These are phyloP conservation scores for Datnioides undecimradiatus DNA, from an alignment of 2,113 vertebrate genomes.

Conservation along the genomic window DNA sequence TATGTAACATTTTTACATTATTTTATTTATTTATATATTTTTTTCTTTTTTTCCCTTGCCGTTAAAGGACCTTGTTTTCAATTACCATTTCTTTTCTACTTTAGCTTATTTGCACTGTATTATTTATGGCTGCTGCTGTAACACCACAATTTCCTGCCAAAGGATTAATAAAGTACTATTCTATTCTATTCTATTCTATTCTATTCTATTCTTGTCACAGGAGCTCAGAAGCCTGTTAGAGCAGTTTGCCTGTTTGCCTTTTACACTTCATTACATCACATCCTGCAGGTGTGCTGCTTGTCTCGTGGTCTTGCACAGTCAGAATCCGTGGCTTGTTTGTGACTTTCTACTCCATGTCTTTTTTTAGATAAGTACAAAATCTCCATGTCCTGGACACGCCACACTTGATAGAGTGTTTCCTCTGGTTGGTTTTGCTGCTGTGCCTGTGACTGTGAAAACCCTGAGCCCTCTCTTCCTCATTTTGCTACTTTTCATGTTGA, in stretches of 20 bases:
- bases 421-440: conserved; percentile 58
- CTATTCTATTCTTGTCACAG: no score
- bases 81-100: no score
- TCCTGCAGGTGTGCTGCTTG: conserved; percentile 1
- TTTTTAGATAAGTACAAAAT: conserved; percentile 55
- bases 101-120: no score
- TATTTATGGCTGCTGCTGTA: no score
- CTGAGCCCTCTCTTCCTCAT: conserved; percentile 66
- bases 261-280: background rate
- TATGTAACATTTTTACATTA: no score
- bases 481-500: conserved; percentile 67
- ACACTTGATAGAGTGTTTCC: conserved; percentile 70
- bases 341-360: conserved; percentile 23
- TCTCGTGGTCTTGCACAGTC: background rate
- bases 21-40: no score
- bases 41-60: no score
- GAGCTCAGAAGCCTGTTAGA: background rate
- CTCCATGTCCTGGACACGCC: conserved; percentile 64
- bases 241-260: background rate
- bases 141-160: no score
- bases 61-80: no score
- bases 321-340: conserved; percentile 28
- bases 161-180: no score
- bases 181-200: no score
- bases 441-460: conserved; percentile 64